These are phyloP conservation scores for Anastrepha obliqua DNA, from an alignment of 1,140 invertebrate genomes.

Conservation along the genomic window DNA sequence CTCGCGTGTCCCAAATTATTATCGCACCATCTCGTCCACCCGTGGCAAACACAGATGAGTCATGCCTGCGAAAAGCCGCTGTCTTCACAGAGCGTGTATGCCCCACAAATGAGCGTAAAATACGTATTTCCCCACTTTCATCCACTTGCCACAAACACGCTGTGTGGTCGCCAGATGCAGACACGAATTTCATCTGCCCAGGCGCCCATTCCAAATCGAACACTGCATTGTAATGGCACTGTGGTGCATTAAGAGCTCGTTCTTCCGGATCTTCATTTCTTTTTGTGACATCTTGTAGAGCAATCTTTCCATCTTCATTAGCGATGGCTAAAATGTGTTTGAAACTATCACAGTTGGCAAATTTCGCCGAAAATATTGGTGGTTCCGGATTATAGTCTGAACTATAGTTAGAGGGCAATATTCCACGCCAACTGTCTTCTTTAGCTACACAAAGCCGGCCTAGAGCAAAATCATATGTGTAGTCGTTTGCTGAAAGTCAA, in stretches of 20 bases:
- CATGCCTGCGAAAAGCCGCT: constrained; percentile 81
- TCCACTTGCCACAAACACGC: constrained; percentile 83
- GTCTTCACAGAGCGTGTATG: constrained; percentile 89
- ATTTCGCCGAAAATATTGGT: constrained; percentile 81
- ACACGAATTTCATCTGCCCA: constrained; percentile 83
- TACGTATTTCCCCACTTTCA: constrained; percentile 76
- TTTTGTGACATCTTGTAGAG: constrained; percentile 72
- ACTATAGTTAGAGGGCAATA: constrained; percentile 73
- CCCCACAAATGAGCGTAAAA: constrained; percentile 79
- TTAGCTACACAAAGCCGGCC: constrained; percentile 67
- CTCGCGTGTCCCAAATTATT: constrained; percentile 87
- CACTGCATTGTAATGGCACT: constrained; percentile 90
- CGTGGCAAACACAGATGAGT: constrained; percentile 86
- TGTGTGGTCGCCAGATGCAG: constrained; percentile 89
- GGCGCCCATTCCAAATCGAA: constrained; percentile 92
- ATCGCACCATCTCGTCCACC: constrained; percentile 90
- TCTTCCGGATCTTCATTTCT: constrained; percentile 68
- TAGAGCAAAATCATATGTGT: constrained; percentile 69
- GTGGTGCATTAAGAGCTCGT: constrained; percentile 74
- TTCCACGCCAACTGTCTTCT: constrained; percentile 77
- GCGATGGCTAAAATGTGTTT: constrained; percentile 85
- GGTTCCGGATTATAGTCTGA: constrained; percentile 76
- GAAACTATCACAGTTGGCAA: constrained; percentile 78
- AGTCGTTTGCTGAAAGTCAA: constrained; percentile 63
- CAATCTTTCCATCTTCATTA: constrained; percentile 86